These are phyloP conservation scores for Prionchulus punctatus DNA, from an alignment of 2,888 invertebrate species.

Conservation along the genomic window DNA sequence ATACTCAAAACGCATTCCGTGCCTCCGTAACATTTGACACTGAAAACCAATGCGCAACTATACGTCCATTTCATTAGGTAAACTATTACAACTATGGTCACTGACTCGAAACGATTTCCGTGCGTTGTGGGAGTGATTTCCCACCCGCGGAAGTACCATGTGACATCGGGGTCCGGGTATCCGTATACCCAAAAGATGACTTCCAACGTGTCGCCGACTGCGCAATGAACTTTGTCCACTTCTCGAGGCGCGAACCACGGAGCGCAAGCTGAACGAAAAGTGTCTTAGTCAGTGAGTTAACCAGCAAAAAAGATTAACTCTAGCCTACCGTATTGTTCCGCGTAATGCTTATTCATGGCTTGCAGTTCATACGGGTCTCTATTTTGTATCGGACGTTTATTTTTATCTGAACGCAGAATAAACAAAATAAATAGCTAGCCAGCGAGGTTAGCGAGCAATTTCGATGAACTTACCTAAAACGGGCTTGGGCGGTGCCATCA, in stretches of 20 bases:
- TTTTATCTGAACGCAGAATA: slow-evolving; percentile 17
- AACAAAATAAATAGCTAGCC: neutral
- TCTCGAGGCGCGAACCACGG: slow-evolving; percentile 65
- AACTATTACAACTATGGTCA: neutral
- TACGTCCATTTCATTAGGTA: too few relatives aligned
- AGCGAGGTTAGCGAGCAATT: neutral
- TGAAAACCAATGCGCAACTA: too few relatives aligned
- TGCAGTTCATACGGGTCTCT: slow-evolving; percentile 29
- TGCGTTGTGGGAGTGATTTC: slow-evolving; percentile 22
- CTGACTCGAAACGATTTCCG: neutral
- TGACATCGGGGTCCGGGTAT: slow-evolving; percentile 69
- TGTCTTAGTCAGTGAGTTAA: neutral
- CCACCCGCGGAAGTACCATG: slow-evolving; percentile 23
- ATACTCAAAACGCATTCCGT: slow-evolving; percentile 33
- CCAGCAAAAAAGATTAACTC: neutral
- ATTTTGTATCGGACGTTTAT: slow-evolving; percentile 28
- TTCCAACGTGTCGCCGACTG: slow-evolving; percentile 72
- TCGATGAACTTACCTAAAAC: slow-evolving; percentile 17
- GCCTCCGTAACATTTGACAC: slow-evolving; percentile 17
- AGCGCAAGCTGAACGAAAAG: slow-evolving; percentile 25
- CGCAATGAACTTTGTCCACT: slow-evolving; percentile 70
- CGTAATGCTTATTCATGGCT: slow-evolving; percentile 24
- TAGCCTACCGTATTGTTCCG: slow-evolving; percentile 25
- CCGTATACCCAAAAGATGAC: slow-evolving; percentile 88
- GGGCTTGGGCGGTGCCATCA: slow-evolving; percentile 22